Evolutionary conservation across 2,888 invertebrate species (phyloP).

Genomic region (Poecilobothrus nobilitatus): DNA sequence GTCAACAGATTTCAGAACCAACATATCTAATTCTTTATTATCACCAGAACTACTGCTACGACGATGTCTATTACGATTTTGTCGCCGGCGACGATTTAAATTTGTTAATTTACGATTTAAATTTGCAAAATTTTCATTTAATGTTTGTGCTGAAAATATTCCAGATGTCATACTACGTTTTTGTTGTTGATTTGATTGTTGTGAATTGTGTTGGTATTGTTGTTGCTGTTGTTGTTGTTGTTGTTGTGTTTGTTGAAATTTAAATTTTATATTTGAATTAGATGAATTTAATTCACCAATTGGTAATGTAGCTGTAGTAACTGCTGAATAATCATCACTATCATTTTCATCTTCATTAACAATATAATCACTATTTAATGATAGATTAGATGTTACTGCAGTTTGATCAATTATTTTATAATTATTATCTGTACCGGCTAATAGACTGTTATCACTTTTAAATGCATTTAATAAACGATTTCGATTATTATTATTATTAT

Average conservation of each 20-base stretch:
- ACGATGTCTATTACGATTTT: slow-evolving; percentile 27
- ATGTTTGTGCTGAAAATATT: slow-evolving; percentile 38
- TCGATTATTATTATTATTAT: background rate
- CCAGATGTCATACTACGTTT: slow-evolving; percentile 34
- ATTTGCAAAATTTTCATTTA: slow-evolving; percentile 32
- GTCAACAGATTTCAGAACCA: slow-evolving; percentile 42
- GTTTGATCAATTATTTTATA: slow-evolving; percentile 4
- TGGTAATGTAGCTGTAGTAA: slow-evolving; percentile 9
- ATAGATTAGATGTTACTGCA: background rate
- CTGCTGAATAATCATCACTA: slow-evolving; percentile 21
- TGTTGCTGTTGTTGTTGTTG: slow-evolving; percentile 34
- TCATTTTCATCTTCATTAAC: slow-evolving; percentile 21
- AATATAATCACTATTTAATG: slow-evolving; percentile 16
- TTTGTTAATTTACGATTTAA: slow-evolving; percentile 42
- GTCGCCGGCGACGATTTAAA: slow-evolving; percentile 31
- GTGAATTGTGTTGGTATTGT: slow-evolving; percentile 19
- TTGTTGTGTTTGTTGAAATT: slow-evolving; percentile 34
- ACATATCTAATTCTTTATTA: slow-evolving; percentile 42
- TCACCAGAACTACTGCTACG: slow-evolving; percentile 41
- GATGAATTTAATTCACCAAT: slow-evolving; percentile 23
- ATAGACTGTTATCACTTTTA: background rate
- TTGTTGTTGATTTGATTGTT: slow-evolving; percentile 28
- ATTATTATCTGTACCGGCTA: background rate
- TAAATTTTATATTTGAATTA: slow-evolving; percentile 35
- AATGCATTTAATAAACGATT: slow-evolving; percentile 1